Evolutionary conservation across 2,797 vertebrate species (phyloP).

Genomic region (Bovichtus diacanthus): DNA sequence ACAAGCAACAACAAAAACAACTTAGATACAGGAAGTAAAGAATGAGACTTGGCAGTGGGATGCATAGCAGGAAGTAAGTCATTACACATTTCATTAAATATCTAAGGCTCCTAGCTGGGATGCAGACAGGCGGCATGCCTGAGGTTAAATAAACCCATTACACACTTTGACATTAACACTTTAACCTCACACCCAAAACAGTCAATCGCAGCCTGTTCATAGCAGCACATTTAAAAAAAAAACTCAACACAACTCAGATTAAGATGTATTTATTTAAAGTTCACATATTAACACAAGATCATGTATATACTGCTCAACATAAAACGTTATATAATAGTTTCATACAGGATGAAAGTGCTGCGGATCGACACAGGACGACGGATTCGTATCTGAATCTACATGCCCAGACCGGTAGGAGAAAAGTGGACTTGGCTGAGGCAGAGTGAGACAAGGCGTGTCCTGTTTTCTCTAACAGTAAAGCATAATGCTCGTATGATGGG

Average conservation of each 20-base stretch:
- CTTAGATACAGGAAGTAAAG: neutral
- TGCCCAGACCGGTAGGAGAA: conserved; percentile 42
- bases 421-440: conserved; percentile 37
- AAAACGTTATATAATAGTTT: conserved; percentile 12
- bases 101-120: conserved; percentile 34
- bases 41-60: neutral
- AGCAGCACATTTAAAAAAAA: neutral
- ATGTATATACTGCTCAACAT: neutral
- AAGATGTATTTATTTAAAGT: conserved; percentile 41
- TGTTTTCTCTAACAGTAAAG: conserved; percentile 36
- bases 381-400: conserved; percentile 45
- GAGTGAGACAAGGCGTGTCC: conserved; percentile 68
- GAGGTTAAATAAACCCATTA: conserved; percentile 19
- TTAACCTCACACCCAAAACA: neutral
- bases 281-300: neutral
- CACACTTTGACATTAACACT: neutral
- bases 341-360: conserved; percentile 15
- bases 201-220: neutral
- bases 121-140: conserved; percentile 42
- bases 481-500: conserved; percentile 68
- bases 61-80: neutral
- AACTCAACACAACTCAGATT: neutral
- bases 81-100: neutral
- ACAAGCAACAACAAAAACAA: neutral
- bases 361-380: conserved; percentile 10